A percentile compares a stretch with the other conserved stretches of the same genome.
phyloP scores from a whole-genome alignment of 2,797 vertebrate species.

The Antennarius maculatus region DNA sequence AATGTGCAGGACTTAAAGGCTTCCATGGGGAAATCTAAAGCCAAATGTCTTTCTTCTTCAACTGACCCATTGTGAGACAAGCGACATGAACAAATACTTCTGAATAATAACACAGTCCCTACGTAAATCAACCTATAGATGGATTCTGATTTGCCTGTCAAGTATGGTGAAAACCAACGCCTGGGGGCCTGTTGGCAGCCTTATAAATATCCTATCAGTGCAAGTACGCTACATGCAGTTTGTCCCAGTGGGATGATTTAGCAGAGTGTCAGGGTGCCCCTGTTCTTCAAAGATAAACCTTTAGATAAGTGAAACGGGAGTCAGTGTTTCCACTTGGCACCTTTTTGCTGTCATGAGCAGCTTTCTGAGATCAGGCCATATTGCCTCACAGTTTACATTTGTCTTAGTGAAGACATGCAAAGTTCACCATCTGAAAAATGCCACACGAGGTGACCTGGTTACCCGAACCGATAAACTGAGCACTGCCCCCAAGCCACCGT shows the following conservation, averaged over 20 bases:
- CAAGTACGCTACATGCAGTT: constrained; percentile 38
- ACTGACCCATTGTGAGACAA: constrained; percentile 12
- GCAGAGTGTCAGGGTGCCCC: constrained; percentile 40
- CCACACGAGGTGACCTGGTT: constrained; percentile 21
- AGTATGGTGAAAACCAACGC: constrained; percentile 26
- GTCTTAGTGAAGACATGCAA: constrained; percentile 34
- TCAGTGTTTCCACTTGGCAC: constrained; percentile 44
- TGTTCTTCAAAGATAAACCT: constrained; percentile 54
- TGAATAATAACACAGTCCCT: background rate
- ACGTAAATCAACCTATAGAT: constrained; percentile 43
- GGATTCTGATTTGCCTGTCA: constrained; percentile 26
- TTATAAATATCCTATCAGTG: constrained; percentile 32
- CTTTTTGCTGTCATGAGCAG: constrained; percentile 53
- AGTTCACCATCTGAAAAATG: constrained; percentile 47
- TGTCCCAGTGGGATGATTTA: constrained; percentile 45
- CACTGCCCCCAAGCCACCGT: background rate
- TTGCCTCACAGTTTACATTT: constrained; percentile 36
- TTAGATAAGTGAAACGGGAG: constrained; percentile 42
- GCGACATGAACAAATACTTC: background rate
- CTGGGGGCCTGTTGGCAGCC: constrained; percentile 22
- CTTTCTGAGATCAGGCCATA: constrained; percentile 22
- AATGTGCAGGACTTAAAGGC: constrained; percentile 15
- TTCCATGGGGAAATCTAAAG: constrained; percentile 6
- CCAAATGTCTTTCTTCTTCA: constrained; percentile 9
- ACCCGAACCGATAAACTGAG: constrained; percentile 19